Evolutionary conservation across 1,140 invertebrate species (phyloP).

Genomic region (Babylonia areolata): DNA sequence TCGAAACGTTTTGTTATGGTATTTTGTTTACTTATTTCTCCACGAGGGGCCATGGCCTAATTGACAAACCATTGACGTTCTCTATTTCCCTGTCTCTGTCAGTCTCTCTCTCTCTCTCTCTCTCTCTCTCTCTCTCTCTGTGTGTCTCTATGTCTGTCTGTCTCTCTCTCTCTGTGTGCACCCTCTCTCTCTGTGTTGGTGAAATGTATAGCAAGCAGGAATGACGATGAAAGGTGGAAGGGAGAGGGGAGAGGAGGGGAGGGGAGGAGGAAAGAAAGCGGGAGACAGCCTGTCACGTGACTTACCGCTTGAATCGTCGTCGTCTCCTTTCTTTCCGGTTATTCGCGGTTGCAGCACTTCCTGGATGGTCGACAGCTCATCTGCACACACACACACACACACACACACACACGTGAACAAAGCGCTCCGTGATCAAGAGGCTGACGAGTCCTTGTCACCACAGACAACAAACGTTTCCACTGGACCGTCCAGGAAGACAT

Average conservation of each 20-base stretch:
- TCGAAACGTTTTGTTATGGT: too few species aligned
- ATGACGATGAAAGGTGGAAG: neutral
- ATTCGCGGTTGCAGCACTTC: neutral
- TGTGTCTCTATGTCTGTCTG: constrained; percentile 13
- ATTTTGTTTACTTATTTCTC: too few species aligned
- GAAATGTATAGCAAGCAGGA: too few species aligned
- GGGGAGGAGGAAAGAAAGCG: neutral
- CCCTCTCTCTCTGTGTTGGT: neutral
- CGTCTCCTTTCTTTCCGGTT: neutral
- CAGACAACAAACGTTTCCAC: too few species aligned
- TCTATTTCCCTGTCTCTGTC: too few species aligned
- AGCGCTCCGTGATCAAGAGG: too few species aligned
- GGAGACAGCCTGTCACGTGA: neutral
- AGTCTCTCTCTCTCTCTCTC: too few species aligned
- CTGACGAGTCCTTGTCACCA: too few species aligned
- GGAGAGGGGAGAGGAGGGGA: neutral
- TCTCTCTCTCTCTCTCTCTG: neutral
- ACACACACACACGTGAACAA: too few species aligned
- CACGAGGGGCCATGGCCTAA: too few species aligned
- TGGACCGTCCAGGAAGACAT: too few species aligned
- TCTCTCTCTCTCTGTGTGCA: neutral
- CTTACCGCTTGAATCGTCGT: neutral
- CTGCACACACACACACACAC: neutral
- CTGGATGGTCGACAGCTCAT: neutral
- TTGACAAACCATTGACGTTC: too few species aligned